Conservation (phyloP, 2,797 vertebrate species). For the Chromis chromis region DNA sequence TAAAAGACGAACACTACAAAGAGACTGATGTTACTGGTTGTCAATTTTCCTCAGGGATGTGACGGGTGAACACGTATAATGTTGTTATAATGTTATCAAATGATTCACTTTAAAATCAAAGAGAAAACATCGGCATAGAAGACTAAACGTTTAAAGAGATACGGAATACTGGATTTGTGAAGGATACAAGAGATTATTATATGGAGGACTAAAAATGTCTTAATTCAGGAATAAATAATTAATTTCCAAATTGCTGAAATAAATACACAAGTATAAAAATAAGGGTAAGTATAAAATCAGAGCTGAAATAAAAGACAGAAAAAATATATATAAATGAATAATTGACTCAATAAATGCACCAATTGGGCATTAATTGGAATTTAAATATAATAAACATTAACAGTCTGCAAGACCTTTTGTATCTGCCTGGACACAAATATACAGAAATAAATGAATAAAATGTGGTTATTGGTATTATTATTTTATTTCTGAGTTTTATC, state of each 20-base stretch:
- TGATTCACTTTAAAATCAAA: neutral
- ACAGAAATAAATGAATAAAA: neutral
- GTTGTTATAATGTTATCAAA: neutral
- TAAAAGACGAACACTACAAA: conserved; percentile 7
- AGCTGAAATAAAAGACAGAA: too few species aligned
- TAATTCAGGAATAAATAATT: neutral
- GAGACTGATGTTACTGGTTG: neutral
- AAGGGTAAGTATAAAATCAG: too few species aligned
- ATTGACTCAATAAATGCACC: too few species aligned
- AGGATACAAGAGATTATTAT: neutral
- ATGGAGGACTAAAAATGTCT: neutral
- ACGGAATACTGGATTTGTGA: neutral
- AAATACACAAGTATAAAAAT: neutral
- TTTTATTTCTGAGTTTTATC: neutral
- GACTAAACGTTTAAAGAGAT: conserved; percentile 8
- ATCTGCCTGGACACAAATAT: neutral
- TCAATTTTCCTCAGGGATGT: conserved; percentile 6
- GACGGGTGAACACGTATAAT: neutral
- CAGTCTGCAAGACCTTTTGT: too few species aligned
- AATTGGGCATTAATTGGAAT: too few species aligned
- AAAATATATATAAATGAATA: too few species aligned
- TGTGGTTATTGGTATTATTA: too few species aligned
- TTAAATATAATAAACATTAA: too few species aligned
- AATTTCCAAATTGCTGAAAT: neutral
- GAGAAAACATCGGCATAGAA: conserved; percentile 8